phyloP scores from a whole-genome alignment of 2,113 vertebrate species.

The Gallinago paraguaiae region DNA sequence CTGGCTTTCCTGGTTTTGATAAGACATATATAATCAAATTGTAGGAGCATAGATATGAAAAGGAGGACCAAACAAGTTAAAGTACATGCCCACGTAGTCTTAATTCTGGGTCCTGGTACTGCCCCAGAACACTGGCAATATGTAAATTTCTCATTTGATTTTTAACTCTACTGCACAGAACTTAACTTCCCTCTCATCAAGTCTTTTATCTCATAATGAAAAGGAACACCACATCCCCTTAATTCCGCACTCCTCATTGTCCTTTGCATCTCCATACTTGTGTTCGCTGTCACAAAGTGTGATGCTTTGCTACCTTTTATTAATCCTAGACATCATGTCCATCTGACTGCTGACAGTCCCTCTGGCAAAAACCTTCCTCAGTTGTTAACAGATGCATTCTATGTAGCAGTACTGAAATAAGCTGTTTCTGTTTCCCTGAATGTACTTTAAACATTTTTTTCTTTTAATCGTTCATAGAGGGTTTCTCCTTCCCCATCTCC shows the following conservation, averaged over 20 bases:
- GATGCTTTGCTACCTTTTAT: background rate
- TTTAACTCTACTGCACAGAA: background rate
- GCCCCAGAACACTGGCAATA: background rate
- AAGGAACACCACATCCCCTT: background rate
- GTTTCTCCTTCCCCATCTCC: background rate
- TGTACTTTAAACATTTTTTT: background rate
- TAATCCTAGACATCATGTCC: background rate
- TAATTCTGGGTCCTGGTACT: background rate
- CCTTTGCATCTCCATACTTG: background rate
- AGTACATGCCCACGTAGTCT: background rate
- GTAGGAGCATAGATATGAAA: background rate
- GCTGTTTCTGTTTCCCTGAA: background rate
- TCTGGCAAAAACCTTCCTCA: background rate
- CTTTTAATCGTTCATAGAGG: background rate
- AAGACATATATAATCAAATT: background rate
- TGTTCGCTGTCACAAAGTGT: background rate
- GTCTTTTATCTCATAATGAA: background rate
- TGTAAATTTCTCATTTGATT: background rate
- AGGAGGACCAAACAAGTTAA: background rate
- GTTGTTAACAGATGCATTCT: background rate
- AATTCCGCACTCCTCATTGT: background rate
- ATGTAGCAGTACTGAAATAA: background rate
- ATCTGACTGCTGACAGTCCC: background rate
- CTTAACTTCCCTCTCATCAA: background rate
- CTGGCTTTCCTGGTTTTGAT: background rate